Evolutionary conservation across 2,113 vertebrate genomes (phyloP), one percentile per base, ranked within the genome.

Genomic region (Zapus hudsonius): DNA sequence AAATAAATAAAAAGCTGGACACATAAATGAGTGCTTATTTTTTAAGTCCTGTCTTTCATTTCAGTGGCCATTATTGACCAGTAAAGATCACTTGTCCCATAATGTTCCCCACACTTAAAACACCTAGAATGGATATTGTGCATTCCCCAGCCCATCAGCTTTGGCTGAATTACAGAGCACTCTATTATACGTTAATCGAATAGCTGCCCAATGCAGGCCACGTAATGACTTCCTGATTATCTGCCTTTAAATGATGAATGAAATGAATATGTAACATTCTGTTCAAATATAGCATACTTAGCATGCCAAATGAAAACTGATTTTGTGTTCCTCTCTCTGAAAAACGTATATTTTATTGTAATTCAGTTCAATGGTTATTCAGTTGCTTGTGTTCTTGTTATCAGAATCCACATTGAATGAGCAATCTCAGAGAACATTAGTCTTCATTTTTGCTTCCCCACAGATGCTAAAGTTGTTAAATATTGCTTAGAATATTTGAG

Each of bases 151-250:
- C 96, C 97, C 98, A 97, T 98, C 98, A 98, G 97, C 96, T 96
- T 97, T 98, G 98, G 97, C 98, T 98, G 97, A 98, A 97, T 97
- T 98, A 98, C 97, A 97, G 97, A 98, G 98, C 98, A 98, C 98
- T 99, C 99, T 99, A 99, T 99, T 99, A 99, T 96, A 97, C 98
- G 98, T 98, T 99, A 99, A 99, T 99, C 98, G 98, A 99, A 99
- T 99, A 98, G 99, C 98, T 99, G 98, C 98, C 98, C 98, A 98
- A 98, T 99, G 98, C 98, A 99, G 99, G 98, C 99, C 99, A 98
- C 98, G 98, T 99, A 99, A 99, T 99, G 99, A 99, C 99, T 99
- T 99, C 99, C 99, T 99, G 99, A 99, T 99, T 99, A 99, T 99
- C 99, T 99, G 99, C 99, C 99, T 99, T 99, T 99, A 99, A 98